phyloP scores from a whole-genome alignment of 2,797 vertebrate genomes.

The Mycteria americana region DNA sequence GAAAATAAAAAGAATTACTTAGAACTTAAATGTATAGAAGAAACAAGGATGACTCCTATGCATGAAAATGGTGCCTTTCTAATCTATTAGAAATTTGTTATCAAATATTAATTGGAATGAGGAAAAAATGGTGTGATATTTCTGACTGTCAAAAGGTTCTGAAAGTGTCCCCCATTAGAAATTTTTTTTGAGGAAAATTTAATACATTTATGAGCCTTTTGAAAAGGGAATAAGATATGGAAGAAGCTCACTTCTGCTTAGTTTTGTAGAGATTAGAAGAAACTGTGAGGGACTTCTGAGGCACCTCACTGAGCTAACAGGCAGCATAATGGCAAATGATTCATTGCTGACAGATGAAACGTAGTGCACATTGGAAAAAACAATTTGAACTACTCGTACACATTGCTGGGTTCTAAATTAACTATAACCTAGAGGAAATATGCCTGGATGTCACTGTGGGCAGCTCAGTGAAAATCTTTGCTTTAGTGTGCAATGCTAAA shows the following conservation, averaged over 20 bases:
- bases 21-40: background rate
- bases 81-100: background rate
- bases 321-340: slow-evolving; percentile 26
- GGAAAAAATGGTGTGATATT: background rate
- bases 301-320: slow-evolving; percentile 34
- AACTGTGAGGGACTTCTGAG: slow-evolving; percentile 17
- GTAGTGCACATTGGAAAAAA: background rate
- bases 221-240: background rate
- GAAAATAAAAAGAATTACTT: background rate
- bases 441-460: background rate
- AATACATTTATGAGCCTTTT: background rate
- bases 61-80: background rate
- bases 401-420: slow-evolving; percentile 46
- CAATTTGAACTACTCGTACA: slow-evolving; percentile 35
- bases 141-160: background rate
- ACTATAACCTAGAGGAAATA: slow-evolving; percentile 44
- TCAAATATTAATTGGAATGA: background rate
- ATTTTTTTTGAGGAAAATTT: background rate
- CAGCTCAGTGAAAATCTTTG: background rate
- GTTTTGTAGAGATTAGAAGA: background rate
- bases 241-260: background rate
- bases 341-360: slow-evolving; percentile 47
- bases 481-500: background rate
- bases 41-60: background rate
- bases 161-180: background rate